phyloP scores from a whole-genome alignment of 2,888 invertebrate species.

The Metacarcinus magister region DNA sequence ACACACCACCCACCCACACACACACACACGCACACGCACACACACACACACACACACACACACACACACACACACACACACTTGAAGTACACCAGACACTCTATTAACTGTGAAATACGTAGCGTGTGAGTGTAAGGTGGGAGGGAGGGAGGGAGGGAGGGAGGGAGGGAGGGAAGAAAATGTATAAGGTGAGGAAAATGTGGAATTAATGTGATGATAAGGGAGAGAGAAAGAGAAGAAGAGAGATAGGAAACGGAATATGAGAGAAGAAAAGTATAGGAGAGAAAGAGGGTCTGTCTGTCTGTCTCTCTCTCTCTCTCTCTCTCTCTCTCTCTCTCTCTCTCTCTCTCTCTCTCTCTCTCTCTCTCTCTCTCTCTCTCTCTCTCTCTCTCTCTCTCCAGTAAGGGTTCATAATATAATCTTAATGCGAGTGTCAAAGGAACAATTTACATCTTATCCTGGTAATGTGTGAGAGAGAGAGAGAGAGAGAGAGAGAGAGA shows the following conservation, averaged over 20 bases:
- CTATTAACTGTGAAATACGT: conserved; percentile 11
- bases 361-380: not conserved
- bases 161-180: not conserved
- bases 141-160: not conserved
- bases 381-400: not conserved
- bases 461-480: not conserved
- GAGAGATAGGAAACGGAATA: not conserved
- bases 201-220: not conserved
- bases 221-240: no score
- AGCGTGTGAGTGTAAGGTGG: not conserved
- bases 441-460: not conserved
- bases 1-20: no score
- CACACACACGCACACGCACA: not conserved
- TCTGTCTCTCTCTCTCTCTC: not conserved
- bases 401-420: not conserved
- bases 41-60: not conserved
- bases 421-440: conserved; percentile 26
- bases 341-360: conserved; percentile 15
- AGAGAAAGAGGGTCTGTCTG: not conserved
- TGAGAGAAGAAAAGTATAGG: not conserved
- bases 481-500: not conserved
- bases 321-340: conserved; percentile 16
- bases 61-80: conserved; percentile 26
- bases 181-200: not conserved
- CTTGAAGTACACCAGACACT: not conserved